Base-by-base conservation (phyloP, 2,888 invertebrate species). In the Cryptus viduatorius region DNA sequence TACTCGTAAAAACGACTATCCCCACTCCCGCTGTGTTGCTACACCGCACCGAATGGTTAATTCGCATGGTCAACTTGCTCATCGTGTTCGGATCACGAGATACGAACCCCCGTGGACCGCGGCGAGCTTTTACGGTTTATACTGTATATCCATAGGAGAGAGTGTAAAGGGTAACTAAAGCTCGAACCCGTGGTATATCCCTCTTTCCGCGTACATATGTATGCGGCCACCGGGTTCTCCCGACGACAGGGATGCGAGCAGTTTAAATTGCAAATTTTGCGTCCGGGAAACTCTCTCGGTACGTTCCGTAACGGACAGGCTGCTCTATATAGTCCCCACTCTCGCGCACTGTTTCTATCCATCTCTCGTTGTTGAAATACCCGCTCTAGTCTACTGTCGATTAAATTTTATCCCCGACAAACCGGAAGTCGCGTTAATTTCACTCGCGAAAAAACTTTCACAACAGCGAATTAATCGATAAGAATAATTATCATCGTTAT, bases 231-330 rank as follows among this genome's bases (percentile, higher is more conserved):
- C 79, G 56, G 76, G 82, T 82, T 82, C 48, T 24, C 82, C 69
- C 82, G 48, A 59, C 75, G 79, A 82, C 82, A 67, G 65, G 69
- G 82, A 71, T 83, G 80, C 72, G 68, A 78, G 69, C 87, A 85
- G 92, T 92, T 92, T 92, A 92, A 91, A 92, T 92, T 92, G 92
- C 92, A 92, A 92, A 92, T 92, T 91, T 79, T 75, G 75, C 87
- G 88, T 88, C 89, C 84, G 86, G 44, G 82, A 89, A 92, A 91
- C 89, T 86, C 83, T 73, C 84, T 87, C 87, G 75, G 61, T 79
- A 79, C 71, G 75, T 71, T 65, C 65, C 59, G 79, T 75, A 75
- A 71, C 79, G 79, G 37, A 84, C 84, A 84, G 82, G 65, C 71
- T 65, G 81, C 75, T 2, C 10, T 16, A 48, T 61, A 61, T 12